Conservation (phyloP, 2,888 invertebrate species). For the Cryptus viduatorius region DNA sequence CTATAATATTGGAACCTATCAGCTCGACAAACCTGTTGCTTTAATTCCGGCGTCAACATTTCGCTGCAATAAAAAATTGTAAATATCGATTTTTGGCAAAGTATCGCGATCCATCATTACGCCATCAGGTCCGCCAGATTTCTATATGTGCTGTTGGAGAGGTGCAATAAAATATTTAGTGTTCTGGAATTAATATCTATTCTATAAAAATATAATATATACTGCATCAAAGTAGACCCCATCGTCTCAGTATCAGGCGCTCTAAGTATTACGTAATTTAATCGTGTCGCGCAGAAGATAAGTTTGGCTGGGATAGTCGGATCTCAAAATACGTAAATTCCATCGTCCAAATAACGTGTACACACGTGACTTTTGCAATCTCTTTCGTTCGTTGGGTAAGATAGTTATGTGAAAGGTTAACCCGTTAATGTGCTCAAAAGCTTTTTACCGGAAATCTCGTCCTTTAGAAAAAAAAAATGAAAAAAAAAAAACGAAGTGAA, state of each 20-base stretch:
- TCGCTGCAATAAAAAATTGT: too few species aligned
- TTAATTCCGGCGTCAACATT: too few species aligned
- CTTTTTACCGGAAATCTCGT: conserved; percentile 37
- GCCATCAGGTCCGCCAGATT: too few species aligned
- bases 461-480: conserved; percentile 30
- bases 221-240: conserved; percentile 39
- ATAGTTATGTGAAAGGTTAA: conserved; percentile 39
- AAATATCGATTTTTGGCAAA: too few species aligned
- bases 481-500: neutral
- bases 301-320: conserved; percentile 75
- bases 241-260: conserved; percentile 40
- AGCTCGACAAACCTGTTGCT: too few species aligned
- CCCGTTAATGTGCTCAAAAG: conserved; percentile 31
- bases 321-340: conserved; percentile 75
- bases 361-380: conserved; percentile 53
- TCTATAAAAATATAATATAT: too few species aligned
- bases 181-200: too few species aligned
- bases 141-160: too few species aligned
- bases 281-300: conserved; percentile 69
- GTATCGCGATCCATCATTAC: too few species aligned
- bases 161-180: too few species aligned
- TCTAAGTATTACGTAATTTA: conserved; percentile 73
- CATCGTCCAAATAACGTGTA: conserved; percentile 65
- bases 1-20: too few species aligned
- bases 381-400: conserved; percentile 15